Evolutionary conservation across 2,888 invertebrate genomes (phyloP), one percentile per base, ranked within the genome.

Genomic region (Vanessa cardui): DNA sequence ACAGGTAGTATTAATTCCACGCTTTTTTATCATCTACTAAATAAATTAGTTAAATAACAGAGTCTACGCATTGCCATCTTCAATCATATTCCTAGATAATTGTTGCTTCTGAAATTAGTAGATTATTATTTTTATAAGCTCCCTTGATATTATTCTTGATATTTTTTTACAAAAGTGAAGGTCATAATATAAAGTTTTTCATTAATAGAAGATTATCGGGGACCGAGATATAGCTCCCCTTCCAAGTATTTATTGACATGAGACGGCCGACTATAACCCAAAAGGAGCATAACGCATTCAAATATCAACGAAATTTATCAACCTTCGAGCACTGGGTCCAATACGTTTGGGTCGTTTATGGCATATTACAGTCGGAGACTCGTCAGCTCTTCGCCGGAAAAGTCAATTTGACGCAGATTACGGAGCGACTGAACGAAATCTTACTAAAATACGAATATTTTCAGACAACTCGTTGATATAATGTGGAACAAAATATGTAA

Each of bases 371-470:
- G 87, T 82, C 82, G 84, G 80, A 84, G 85, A 85, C 84, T 88
- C 89, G 90, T 90, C 90, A 90, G 90, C 86, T 88, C 80, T 85
- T 76, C 80, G 81, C 79, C 85, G 89, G 90, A 87, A 90, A 90
- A 90, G 90, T 90, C 88, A 90, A 90, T 90, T 90, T 89, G 87
- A 86, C 86, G 83, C 82, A 90, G 88, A 91, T 91, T 90, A 90
- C 85, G 86, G 81, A 77, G 80, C 82, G 82, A 80, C 83, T 83
- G 83, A 80, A 79, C 78, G 78, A 82, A 85, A 80, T 84, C 82
- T 85, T 81, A 85, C 85, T 83, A 83, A 83, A 86, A 85, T 80
- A 79, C 82, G 80, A 84, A 84, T 83, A 80, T 83, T 82, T 83
- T 78, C 83, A 79, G 79, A 83, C 77, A 73, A 83, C 77, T 74